A percentile compares a stretch with the other conserved stretches of the same genome.
Conservation (phyloP, 2,797 vertebrate species). For the Loriculus beryllinus region DNA sequence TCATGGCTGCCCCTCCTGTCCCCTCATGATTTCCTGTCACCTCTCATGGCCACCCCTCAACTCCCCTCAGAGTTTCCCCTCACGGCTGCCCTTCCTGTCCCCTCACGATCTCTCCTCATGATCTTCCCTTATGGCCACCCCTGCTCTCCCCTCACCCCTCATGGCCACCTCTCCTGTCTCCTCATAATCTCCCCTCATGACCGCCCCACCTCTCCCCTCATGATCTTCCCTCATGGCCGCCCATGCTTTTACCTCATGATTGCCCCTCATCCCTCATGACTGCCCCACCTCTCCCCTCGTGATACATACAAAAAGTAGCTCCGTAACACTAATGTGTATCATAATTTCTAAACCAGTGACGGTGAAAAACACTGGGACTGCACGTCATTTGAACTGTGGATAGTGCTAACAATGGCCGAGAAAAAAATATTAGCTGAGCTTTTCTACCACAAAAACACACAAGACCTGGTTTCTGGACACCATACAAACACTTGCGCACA, state of each 20-base stretch:
- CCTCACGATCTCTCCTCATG: background rate
- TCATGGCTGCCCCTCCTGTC: background rate
- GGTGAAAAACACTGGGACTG: background rate
- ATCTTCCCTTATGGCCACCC: background rate
- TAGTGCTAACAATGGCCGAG: rapidly evolving
- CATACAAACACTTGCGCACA: rapidly evolving
- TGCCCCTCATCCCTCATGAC: background rate
- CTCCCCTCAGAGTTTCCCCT: background rate
- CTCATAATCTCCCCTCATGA: too few relatives aligned
- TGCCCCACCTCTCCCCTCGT: background rate
- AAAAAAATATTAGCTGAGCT: rapidly evolving
- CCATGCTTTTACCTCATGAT: background rate
- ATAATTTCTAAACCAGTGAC: background rate
- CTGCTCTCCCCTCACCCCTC: too few relatives aligned
- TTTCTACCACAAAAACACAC: background rate
- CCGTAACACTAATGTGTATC: background rate
- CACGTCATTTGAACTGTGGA: rapidly evolving
- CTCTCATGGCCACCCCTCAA: background rate
- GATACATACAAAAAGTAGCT: background rate
- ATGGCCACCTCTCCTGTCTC: too few relatives aligned
- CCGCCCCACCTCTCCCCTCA: too few relatives aligned
- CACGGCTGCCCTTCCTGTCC: background rate
- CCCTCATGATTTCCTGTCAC: too few relatives aligned
- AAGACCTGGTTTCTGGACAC: background rate
- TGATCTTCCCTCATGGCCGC: too few relatives aligned